Conservation (phyloP, 2,888 invertebrate genomes). For the Latrodectus elegans region DNA sequence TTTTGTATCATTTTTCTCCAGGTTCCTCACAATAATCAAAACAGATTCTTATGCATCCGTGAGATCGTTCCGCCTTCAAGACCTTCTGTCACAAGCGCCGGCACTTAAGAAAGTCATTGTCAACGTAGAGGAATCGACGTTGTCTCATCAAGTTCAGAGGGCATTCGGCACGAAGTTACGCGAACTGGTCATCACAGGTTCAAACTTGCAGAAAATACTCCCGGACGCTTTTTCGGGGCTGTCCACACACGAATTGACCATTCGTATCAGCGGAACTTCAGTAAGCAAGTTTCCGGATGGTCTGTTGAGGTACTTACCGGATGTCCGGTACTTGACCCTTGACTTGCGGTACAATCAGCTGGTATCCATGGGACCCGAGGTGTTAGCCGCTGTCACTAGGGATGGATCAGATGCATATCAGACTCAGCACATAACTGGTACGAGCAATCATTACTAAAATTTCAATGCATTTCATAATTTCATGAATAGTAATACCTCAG, state of each 20-base stretch:
- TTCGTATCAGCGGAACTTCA: constrained; percentile 78
- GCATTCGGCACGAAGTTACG: constrained; percentile 86
- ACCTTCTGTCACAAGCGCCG: constrained; percentile 69
- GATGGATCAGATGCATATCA: constrained; percentile 42
- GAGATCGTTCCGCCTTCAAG: constrained; percentile 71
- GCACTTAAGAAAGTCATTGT: constrained; percentile 75
- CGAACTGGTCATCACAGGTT: constrained; percentile 86
- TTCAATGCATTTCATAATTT: too few species aligned
- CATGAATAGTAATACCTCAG: too few species aligned
- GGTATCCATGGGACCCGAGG: constrained; percentile 85
- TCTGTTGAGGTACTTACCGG: constrained; percentile 74
- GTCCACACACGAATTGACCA: constrained; percentile 83
- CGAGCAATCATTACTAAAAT: too few species aligned
- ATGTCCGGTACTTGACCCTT: constrained; percentile 85
- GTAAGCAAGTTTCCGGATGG: constrained; percentile 70
- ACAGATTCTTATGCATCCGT: constrained; percentile 71
- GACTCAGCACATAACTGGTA: constrained; percentile 69
- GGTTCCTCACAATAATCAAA: constrained; percentile 70
- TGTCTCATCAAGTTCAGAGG: constrained; percentile 85
- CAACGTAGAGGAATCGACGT: constrained; percentile 83
- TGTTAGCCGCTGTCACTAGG: constrained; percentile 84
- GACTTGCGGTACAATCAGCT: constrained; percentile 89
- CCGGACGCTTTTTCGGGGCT: constrained; percentile 81
- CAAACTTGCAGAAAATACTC: constrained; percentile 82
- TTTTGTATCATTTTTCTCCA: constrained; percentile 10